Percentiles rank a stretch among this genome's conserved stretches.
phyloP scores from a whole-genome alignment of 2,797 vertebrate species.

The Gallinago nigripennis region DNA sequence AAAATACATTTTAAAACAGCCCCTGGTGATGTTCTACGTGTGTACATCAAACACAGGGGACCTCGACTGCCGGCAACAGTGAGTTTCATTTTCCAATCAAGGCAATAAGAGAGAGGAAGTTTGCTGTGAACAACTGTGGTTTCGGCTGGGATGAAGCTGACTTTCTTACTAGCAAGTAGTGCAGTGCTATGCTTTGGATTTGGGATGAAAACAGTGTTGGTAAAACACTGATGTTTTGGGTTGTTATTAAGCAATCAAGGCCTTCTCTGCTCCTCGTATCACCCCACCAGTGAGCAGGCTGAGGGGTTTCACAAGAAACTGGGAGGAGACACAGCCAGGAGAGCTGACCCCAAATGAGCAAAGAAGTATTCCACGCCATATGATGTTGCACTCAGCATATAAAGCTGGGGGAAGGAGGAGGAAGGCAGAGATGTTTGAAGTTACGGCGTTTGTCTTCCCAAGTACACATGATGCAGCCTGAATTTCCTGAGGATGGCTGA shows the following conservation, averaged over 20 bases:
- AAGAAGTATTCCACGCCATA: not conserved
- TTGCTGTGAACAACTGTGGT: not conserved
- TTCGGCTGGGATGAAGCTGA: not conserved
- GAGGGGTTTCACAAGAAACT: not conserved
- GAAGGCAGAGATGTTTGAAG: not conserved
- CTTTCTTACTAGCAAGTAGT: not conserved
- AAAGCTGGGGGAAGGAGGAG: not conserved
- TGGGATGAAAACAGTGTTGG: not conserved
- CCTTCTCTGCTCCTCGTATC: not conserved
- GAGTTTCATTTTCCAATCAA: not conserved
- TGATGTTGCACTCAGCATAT: not conserved
- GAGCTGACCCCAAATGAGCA: not conserved
- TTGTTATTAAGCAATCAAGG: not conserved
- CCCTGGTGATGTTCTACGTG: accelerated
- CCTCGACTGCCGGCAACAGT: not conserved
- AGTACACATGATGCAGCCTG: not conserved
- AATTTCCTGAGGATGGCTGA: not conserved
- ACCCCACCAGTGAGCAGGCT: not conserved
- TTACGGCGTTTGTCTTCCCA: not conserved
- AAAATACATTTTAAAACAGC: not conserved
- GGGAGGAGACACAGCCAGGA: not conserved
- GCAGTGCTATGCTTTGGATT: not conserved
- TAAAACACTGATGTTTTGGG: not conserved
- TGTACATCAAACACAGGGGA: not conserved
- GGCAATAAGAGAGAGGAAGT: not conserved